Evolutionary conservation across 2,113 vertebrate species (phyloP).

Genomic region (Elephantulus edwardii): DNA sequence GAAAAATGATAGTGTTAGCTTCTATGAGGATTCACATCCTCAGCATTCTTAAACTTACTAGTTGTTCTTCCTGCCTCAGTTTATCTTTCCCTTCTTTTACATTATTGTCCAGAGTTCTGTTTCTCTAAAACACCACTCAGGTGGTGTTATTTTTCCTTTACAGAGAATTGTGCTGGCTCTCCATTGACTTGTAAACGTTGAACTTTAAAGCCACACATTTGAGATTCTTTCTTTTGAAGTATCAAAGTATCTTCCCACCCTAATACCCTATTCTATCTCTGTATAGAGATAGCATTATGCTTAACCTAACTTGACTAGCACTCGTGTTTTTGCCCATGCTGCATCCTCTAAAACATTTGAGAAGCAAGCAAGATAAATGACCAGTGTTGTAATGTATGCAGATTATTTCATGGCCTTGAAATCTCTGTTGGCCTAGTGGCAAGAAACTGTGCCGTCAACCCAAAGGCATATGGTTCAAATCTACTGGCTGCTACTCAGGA

Average conservation of each 20-base stretch:
- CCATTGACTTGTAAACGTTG: not conserved
- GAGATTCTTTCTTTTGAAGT: not conserved
- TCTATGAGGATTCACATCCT: too few species aligned
- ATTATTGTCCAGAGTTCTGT: slow-evolving; percentile 26
- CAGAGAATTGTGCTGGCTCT: not conserved
- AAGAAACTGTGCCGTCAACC: too few species aligned
- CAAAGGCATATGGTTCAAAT: too few species aligned
- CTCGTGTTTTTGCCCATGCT: not conserved
- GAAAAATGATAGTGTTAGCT: not conserved
- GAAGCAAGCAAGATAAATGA: not conserved
- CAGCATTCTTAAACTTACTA: not conserved
- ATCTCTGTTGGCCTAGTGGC: too few species aligned
- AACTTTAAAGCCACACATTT: slow-evolving; percentile 17
- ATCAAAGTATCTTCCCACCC: slow-evolving; percentile 17
- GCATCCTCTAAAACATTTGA: slow-evolving; percentile 21
- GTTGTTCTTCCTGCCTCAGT: not conserved
- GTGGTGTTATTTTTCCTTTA: slow-evolving; percentile 24
- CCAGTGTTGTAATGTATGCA: slow-evolving; percentile 33
- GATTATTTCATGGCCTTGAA: slow-evolving; percentile 8
- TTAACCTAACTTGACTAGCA: slow-evolving; percentile 1
- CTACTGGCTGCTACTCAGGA: too few species aligned
- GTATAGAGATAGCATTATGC: not conserved
- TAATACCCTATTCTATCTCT: not conserved
- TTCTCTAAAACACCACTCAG: slow-evolving; percentile 5
- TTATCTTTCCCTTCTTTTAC: slow-evolving; percentile 16